phyloP scores from a whole-genome alignment of 2,113 vertebrate species.

The Leiothrix lutea region DNA sequence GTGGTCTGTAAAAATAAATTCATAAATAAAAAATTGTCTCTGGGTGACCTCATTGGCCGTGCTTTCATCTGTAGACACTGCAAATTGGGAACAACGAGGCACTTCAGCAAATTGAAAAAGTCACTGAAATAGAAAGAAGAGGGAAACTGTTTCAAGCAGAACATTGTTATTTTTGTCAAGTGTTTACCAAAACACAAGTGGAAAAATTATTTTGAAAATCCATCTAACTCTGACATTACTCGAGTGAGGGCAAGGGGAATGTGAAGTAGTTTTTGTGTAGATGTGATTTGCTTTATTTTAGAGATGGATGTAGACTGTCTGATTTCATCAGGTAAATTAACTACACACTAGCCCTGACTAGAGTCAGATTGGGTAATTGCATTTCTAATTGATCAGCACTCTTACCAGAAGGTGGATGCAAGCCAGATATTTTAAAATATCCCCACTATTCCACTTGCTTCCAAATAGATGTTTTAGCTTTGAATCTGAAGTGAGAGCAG shows the following conservation, averaged over 20 bases:
- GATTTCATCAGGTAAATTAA: not conserved
- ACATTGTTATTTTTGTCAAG: not conserved
- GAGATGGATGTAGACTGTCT: not conserved
- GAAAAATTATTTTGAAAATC: not conserved
- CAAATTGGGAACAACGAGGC: not conserved
- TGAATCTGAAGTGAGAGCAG: not conserved
- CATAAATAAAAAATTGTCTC: not conserved
- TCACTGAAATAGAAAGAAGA: not conserved
- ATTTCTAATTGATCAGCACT: not conserved
- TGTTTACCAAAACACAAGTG: not conserved
- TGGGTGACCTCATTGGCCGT: not conserved
- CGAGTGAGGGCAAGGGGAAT: not conserved
- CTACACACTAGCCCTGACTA: not conserved
- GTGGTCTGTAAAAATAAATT: not conserved
- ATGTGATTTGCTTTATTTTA: not conserved
- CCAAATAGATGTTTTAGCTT: not conserved
- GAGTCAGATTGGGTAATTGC: not conserved
- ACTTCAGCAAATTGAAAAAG: not conserved
- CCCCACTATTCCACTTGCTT: not conserved
- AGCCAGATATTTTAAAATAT: not conserved
- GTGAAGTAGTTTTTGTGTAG: not conserved
- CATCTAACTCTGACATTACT: not conserved
- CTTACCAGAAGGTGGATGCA: not conserved
- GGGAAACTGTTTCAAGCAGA: not conserved
- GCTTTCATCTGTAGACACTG: not conserved